These are phyloP conservation scores for Naja naja DNA, from an alignment of 2,113 vertebrate genomes.

Conservation along the genomic window DNA sequence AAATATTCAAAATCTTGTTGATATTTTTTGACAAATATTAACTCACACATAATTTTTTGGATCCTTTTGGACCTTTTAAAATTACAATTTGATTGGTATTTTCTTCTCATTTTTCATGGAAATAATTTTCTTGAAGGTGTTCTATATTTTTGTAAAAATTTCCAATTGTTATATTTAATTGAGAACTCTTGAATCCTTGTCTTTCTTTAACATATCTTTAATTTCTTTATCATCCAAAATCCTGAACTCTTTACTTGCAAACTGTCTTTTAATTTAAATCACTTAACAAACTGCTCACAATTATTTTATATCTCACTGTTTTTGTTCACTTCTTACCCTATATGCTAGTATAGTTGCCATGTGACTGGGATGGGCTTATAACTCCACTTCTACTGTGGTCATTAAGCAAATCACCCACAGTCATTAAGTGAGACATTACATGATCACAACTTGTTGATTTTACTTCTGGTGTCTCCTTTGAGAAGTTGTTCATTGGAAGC, in stretches of 20 bases:
- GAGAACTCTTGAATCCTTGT: background rate
- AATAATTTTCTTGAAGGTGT: background rate
- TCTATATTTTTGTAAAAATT: background rate
- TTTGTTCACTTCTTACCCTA: background rate
- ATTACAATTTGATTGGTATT: background rate
- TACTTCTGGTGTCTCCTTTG: background rate
- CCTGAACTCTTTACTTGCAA: background rate
- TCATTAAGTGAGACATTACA: background rate
- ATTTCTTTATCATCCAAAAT: background rate
- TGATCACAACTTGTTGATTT: background rate
- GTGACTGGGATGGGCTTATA: background rate
- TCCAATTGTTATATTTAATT: background rate
- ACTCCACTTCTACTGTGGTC: background rate
- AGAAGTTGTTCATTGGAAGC: background rate
- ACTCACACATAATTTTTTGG: background rate
- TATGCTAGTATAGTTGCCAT: background rate
- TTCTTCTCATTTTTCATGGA: background rate
- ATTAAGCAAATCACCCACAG: background rate
- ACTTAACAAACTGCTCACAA: background rate
- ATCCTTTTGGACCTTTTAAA: background rate
- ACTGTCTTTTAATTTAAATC: background rate
- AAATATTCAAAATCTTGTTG: background rate
- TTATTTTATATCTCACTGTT: background rate
- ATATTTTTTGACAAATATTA: background rate
- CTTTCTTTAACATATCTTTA: background rate